These are phyloP conservation scores for Eretmocerus hayati DNA, from an alignment of 2,888 invertebrate genomes.

Conservation along the genomic window DNA sequence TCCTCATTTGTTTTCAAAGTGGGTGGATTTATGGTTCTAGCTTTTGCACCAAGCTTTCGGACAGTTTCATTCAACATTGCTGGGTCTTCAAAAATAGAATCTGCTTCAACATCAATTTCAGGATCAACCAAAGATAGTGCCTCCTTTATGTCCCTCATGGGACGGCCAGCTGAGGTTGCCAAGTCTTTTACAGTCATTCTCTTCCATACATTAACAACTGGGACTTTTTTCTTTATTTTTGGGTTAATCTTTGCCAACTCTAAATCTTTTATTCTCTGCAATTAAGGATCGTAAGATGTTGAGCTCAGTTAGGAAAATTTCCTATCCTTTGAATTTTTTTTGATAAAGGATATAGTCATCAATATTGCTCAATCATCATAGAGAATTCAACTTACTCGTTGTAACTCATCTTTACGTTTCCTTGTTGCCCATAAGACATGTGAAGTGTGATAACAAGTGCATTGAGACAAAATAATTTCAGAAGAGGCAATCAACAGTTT, in stretches of 20 bases:
- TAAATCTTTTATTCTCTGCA: conserved; percentile 49
- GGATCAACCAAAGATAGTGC: conserved; percentile 60
- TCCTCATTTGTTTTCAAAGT: conserved; percentile 34
- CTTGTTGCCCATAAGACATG: conserved; percentile 52
- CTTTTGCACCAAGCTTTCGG: conserved; percentile 61
- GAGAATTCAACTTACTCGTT: conserved; percentile 15
- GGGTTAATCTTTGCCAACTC: conserved; percentile 53
- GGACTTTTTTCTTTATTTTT: conserved; percentile 48
- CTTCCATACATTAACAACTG: conserved; percentile 65
- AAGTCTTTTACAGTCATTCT: conserved; percentile 75
- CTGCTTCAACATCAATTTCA: conserved; percentile 50
- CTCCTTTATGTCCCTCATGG: conserved; percentile 63
- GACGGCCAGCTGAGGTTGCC: conserved; percentile 57
- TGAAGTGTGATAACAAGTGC: conserved; percentile 39
- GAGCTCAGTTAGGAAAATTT: neutral
- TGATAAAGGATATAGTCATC: neutral
- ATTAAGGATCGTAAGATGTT: conserved; percentile 9
- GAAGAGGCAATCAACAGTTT: conserved; percentile 11
- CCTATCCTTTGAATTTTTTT: neutral
- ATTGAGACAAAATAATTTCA: conserved; percentile 5
- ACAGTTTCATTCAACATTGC: conserved; percentile 62
- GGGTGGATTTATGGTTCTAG: conserved; percentile 47
- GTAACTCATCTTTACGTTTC: conserved; percentile 54
- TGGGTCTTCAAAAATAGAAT: conserved; percentile 57
- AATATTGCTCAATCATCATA: neutral